Base-by-base conservation (phyloP, 2,888 invertebrate species). In the Diarsia dahlii region DNA sequence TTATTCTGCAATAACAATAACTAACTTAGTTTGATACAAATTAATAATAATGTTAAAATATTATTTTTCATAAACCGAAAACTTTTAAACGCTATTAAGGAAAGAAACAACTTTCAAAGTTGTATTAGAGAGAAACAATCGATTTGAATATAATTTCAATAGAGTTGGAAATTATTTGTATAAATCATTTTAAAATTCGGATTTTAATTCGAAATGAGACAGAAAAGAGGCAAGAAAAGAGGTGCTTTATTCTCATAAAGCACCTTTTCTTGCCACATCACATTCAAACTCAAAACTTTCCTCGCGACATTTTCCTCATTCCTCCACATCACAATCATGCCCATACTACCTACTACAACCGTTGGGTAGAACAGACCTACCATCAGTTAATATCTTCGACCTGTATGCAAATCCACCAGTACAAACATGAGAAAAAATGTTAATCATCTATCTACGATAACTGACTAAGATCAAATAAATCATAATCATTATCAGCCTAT, bases 381-480 rank as follows among this genome's bases (percentile, higher is more conserved):
- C 9, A 60, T 60, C 58, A 28, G 2, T 15, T 28, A 8, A n/a
- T 34, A n/a, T n/a, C 39, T 62, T n/a, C 58, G 9, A 3, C 28
- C 58, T 63, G 9, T 45, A 6, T 13, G 20, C 1, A 6, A 34
- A 28, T 9, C 39, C n/a, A 45, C 12, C 1, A 71, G 13, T 23
- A 10, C 10, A 50, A 23, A 13, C 20, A 2, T 4, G 18, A 34
- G 10, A 72, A 72, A 20, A 10, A 20, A 71, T 60, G 8, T 12
- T 20, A n/a, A 23, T 50, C 23, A 4, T 28, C 3, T 12, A 34
- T 5, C 20, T 12, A 50, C 10, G 34, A 39, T n/a, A n/a, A 74
- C 28, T 23, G 50, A 60, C 8, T 54, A 50, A 48, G n/a, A 56
- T 74, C 20, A 74, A 74, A 78, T 78, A 76, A 66, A 67, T 78